Evolutionary conservation across 2,113 vertebrate species (phyloP), one percentile per base, ranked within the genome.

Genomic region (Nothocercus julius): DNA sequence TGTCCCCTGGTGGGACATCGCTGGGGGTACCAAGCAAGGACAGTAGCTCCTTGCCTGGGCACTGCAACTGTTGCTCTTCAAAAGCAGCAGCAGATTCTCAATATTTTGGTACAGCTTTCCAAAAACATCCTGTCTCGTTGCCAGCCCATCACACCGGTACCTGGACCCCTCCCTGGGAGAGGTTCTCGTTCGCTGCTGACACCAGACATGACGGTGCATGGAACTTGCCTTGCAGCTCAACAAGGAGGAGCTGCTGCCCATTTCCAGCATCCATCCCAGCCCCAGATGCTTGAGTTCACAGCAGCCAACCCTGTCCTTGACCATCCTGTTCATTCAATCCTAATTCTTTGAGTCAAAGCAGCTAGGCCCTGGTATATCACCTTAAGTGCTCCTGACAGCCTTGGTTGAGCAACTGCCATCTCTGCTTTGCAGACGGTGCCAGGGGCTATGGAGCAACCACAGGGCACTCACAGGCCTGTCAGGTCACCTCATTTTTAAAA

Each of bases 1-100:
- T 2, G 53, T 27, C 34, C 75, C n/a, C 44, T 68, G 30, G 30
- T 47, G 18, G 21, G 11, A 36, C 30, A 15, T 64, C 3, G 22
- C 25, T 0, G 54, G 0, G 3, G 0, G 0, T 45, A 49, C 34
- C 2, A 1, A 7, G 47, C 45, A 12, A 22, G 34, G 7, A 3
- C 1, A 7, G 54, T 72, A 88, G 19, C 42, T 49, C 62, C 56
- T 36, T 19, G 45, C 16, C 64, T 11, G 38, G 34, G 15, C 1
- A 63, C 61, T 34, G 27, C 56, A 13, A 56, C 79, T 36, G 15
- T 6, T 49, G 66, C 28, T 13, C 42, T 69, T 47, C 30, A 47
- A 69, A 54, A 45, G 42, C 13, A 69, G 66, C 45, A 47, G 34
- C 44, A 30, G 40, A 59, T 7, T 0, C 22, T 32, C 54, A 49